Evolutionary conservation across 2,888 invertebrate genomes (phyloP).

Genomic region (Gnatocerus cornutus): DNA sequence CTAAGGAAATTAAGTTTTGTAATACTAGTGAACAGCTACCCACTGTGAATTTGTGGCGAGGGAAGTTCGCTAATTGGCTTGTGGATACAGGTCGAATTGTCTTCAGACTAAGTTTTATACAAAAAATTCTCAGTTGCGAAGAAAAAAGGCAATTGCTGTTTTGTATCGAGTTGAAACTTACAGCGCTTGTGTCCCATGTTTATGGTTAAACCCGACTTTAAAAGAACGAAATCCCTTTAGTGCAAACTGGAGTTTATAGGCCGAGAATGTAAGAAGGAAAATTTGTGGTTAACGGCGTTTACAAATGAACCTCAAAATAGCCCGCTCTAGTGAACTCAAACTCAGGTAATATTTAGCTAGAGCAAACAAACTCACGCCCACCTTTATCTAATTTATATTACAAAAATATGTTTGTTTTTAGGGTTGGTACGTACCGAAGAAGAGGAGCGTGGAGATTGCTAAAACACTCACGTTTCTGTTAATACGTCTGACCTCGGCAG

Average conservation of each 20-base stretch:
- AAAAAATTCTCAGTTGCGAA: no score
- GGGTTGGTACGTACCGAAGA: neutral
- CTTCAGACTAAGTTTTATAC: no score
- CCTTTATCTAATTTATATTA: constrained; percentile 15
- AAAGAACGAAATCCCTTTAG: constrained; percentile 12
- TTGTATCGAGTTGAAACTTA: neutral
- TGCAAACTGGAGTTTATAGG: constrained; percentile 20
- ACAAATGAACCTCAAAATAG: neutral
- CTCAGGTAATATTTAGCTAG: neutral
- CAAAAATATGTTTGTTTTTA: constrained; percentile 5
- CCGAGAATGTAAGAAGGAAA: constrained; percentile 14
- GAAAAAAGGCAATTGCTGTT: no score
- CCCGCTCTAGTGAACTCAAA: neutral
- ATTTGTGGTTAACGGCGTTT: neutral
- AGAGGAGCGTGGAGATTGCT: constrained; percentile 9
- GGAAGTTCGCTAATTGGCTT: no score
- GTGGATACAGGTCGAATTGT: no score
- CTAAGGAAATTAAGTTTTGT: constrained; percentile 2
- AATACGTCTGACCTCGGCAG: constrained; percentile 27
- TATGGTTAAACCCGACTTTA: constrained; percentile 25
- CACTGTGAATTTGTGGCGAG: neutral
- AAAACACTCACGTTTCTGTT: constrained; percentile 32
- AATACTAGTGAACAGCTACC: neutral
- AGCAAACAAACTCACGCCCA: constrained; percentile 1
- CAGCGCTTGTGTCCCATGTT: constrained; percentile 30